Conservation (phyloP, 2,888 invertebrate genomes). For the Cerastis rubricosa region DNA sequence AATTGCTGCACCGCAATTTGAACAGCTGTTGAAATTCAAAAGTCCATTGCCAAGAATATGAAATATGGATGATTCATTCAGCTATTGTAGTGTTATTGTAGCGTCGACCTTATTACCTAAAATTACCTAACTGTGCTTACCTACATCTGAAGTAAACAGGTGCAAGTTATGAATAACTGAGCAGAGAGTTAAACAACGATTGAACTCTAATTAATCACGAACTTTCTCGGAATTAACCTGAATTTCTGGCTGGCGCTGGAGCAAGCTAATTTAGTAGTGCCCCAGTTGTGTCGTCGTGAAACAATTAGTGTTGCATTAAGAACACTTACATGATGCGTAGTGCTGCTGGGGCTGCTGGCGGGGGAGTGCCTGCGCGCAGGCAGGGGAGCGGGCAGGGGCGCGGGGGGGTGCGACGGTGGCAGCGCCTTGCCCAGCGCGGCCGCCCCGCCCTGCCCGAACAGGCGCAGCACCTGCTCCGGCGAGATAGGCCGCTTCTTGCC, state of each 20-base stretch:
- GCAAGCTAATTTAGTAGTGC: constrained; percentile 40
- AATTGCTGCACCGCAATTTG: constrained; percentile 55
- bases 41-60: constrained; percentile 48
- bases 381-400: constrained; percentile 88
- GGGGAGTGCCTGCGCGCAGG: constrained; percentile 91
- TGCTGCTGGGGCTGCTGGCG: constrained; percentile 95
- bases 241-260: constrained; percentile 32
- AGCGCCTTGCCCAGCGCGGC: constrained; percentile 88
- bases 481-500: constrained; percentile 95
- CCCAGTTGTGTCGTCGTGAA: constrained; percentile 25
- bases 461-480: constrained; percentile 95
- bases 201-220: constrained; percentile 47
- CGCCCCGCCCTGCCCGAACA: constrained; percentile 91
- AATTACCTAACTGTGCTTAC: constrained; percentile 12
- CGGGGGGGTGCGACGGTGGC: constrained; percentile 86
- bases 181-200: constrained; percentile 34
- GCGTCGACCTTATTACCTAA: neutral
- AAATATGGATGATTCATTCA: constrained; percentile 21
- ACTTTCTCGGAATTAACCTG: constrained; percentile 40
- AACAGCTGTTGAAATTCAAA: constrained; percentile 59
- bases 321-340: constrained; percentile 92
- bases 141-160: constrained; percentile 20
- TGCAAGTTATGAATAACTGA: constrained; percentile 48
- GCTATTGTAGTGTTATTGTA: constrained; percentile 6
- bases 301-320: constrained; percentile 44